Evolutionary conservation across 2,113 vertebrate genomes (phyloP).

Genomic region (Lepisosteus osseus): DNA sequence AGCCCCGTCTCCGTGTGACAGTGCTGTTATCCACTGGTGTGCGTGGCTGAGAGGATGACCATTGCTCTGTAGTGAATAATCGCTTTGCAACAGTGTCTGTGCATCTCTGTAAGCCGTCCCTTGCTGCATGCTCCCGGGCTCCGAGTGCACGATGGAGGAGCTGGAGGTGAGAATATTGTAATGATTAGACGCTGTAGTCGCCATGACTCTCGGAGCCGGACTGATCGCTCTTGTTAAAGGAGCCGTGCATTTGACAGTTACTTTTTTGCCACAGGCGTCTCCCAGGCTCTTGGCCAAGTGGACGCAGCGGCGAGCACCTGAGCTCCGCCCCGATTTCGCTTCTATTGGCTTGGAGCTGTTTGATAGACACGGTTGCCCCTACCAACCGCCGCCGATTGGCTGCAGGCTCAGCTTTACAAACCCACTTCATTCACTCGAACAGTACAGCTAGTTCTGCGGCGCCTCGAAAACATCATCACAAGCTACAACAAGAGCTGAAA

Average conservation of each 20-base stretch:
- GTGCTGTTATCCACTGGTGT: slow-evolving; percentile 93
- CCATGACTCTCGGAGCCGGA: slow-evolving; percentile 93
- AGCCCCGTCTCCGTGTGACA: slow-evolving; percentile 84
- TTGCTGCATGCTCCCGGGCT: slow-evolving; percentile 87
- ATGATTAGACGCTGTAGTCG: slow-evolving; percentile 96
- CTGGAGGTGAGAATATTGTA: slow-evolving; percentile 92
- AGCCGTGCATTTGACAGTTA: slow-evolving; percentile 92
- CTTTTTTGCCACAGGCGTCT: slow-evolving; percentile 82
- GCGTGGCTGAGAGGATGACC: slow-evolving; percentile 93
- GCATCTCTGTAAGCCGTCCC: slow-evolving; percentile 87
- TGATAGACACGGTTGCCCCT: slow-evolving; percentile 83
- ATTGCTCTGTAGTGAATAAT: slow-evolving; percentile 85
- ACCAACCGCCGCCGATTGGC: slow-evolving; percentile 73
- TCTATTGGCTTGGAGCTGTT: slow-evolving; percentile 70
- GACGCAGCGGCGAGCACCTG: slow-evolving; percentile 80
- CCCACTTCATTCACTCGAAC: slow-evolving; percentile 54
- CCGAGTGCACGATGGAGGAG: slow-evolving; percentile 90
- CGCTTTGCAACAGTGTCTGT: slow-evolving; percentile 84
- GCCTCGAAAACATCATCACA: slow-evolving; percentile 46
- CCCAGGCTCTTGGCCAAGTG: slow-evolving; percentile 73
- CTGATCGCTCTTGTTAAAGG: slow-evolving; percentile 83
- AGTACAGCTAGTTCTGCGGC: slow-evolving; percentile 56
- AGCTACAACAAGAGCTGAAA: slow-evolving; percentile 53
- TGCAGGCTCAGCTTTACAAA: slow-evolving; percentile 49
- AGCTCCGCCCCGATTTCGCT: slow-evolving; percentile 66